Evolutionary conservation across 2,797 vertebrate genomes (phyloP).

Genomic region (Clarias platycephalus): DNA sequence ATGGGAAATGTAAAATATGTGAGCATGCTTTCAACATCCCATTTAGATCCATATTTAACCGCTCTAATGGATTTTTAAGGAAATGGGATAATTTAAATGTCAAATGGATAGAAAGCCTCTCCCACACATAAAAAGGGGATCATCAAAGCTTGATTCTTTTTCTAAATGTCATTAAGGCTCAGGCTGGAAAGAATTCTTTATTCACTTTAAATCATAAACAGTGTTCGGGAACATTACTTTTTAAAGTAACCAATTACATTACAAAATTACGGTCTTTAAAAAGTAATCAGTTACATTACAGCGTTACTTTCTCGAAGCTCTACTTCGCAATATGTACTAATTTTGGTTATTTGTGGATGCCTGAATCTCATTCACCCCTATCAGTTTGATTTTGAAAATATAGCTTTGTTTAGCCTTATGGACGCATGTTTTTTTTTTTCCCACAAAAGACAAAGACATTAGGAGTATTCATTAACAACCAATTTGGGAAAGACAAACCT

Average conservation of each 20-base stretch:
- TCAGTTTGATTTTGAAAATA: neutral
- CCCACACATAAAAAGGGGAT: neutral
- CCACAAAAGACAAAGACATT: neutral
- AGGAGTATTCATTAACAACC: neutral
- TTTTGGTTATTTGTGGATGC: neutral
- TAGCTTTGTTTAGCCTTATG: neutral
- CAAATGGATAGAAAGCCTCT: neutral
- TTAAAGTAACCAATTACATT: too few relatives aligned
- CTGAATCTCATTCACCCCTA: neutral
- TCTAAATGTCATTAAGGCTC: neutral
- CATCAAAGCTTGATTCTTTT: neutral
- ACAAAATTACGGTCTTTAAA: too few relatives aligned
- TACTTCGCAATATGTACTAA: neutral
- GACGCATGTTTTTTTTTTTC: too few relatives aligned
- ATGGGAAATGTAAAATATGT: neutral
- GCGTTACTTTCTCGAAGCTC: neutral
- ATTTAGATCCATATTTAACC: neutral
- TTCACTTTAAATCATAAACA: neutral
- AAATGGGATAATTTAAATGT: neutral
- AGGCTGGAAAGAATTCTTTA: neutral
- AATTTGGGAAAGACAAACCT: neutral
- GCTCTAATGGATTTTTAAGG: neutral
- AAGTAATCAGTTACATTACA: too few relatives aligned
- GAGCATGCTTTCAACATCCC: neutral
- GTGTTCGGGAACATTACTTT: too few relatives aligned